Conservation (phyloP, 2,888 invertebrate species). For the Nomada ferruginata region DNA sequence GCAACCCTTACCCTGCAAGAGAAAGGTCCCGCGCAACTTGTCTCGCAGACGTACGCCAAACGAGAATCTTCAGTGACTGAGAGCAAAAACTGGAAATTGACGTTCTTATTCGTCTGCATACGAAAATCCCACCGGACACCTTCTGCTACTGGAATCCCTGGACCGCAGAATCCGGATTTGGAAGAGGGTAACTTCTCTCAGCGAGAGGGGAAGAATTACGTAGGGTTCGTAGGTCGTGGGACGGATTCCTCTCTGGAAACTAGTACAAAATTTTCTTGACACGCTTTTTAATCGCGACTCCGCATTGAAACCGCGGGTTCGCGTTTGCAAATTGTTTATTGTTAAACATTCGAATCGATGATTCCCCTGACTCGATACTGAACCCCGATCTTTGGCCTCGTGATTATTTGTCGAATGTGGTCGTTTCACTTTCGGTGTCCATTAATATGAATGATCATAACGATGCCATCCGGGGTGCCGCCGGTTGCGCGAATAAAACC, state of each 20-base stretch:
- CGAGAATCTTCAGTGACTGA: conserved; percentile 24
- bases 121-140: conserved; percentile 62
- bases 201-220: conserved; percentile 57
- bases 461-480: conserved; percentile 9
- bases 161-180: conserved; percentile 73
- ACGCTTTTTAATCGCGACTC: not conserved
- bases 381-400: not conserved
- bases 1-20: too few species aligned
- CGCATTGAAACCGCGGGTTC: not conserved
- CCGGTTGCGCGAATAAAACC: conserved; percentile 41
- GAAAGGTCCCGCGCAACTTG: not conserved
- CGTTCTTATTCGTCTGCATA: conserved; percentile 33
- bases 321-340: conserved; percentile 2
- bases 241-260: conserved; percentile 60
- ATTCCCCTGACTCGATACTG: not conserved
- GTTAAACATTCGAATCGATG: conserved; percentile 1
- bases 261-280: conserved; percentile 38
- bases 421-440: conserved; percentile 28
- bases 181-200: conserved; percentile 67
- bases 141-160: conserved; percentile 60
- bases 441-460: conserved; percentile 48
- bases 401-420: conserved; percentile 14
- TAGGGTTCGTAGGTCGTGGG: conserved; percentile 67
- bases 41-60: conserved; percentile 15
- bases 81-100: conserved; percentile 53